Conservation (phyloP, 2,888 invertebrate species). For the Brachyptera putata region DNA sequence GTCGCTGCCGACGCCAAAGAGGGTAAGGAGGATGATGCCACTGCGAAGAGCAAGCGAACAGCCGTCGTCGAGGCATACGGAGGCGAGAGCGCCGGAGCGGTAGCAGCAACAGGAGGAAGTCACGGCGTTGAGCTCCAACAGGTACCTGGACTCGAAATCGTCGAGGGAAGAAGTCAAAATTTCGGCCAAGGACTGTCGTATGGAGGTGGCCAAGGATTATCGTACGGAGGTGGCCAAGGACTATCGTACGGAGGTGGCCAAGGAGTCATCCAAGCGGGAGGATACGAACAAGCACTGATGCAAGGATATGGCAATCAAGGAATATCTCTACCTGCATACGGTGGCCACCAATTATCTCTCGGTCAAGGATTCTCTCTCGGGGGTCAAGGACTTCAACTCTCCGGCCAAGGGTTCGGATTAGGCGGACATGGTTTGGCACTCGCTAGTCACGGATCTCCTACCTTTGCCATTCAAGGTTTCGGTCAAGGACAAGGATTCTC, state of each 20-base stretch:
- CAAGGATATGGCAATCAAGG: too few relatives aligned
- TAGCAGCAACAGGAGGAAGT: not conserved
- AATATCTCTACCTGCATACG: not conserved
- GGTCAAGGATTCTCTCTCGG: conserved; percentile 12
- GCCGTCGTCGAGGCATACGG: not conserved
- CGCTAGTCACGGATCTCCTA: not conserved
- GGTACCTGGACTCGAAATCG: not conserved
- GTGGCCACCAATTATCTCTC: too few relatives aligned
- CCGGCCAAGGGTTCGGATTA: not conserved
- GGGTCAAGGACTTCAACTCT: not conserved
- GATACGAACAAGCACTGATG: too few relatives aligned
- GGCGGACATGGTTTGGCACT: not conserved
- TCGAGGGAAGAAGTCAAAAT: too few relatives aligned
- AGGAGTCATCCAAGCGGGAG: conserved; percentile 8
- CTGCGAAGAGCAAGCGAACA: conserved; percentile 18
- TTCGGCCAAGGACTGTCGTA: not conserved
- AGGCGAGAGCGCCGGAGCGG: conserved; percentile 1
- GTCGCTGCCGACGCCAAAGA: not conserved
- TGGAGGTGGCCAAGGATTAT: not conserved
- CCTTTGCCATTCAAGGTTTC: too few relatives aligned
- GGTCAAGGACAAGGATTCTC: not conserved
- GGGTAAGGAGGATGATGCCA: not conserved
- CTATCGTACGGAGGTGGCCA: not conserved
- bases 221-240: conserved; percentile 1
- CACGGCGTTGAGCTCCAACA: not conserved